A percentile compares a stretch with the other conserved stretches of the same genome.
Conservation (phyloP, 1,140 invertebrate genomes). For the Nomia melanderi region DNA sequence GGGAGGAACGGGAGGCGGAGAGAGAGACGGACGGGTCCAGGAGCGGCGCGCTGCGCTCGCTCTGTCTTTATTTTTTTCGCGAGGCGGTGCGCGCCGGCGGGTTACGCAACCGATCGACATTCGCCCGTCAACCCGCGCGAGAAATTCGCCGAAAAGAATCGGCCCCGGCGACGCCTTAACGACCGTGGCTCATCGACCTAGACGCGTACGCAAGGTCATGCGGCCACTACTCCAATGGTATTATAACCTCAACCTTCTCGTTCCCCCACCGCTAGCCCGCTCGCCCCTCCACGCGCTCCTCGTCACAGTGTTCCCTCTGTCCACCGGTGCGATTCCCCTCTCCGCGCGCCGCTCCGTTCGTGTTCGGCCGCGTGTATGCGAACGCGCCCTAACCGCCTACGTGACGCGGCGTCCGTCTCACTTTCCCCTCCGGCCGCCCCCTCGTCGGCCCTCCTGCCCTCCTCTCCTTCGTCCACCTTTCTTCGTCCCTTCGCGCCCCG, state of each 20-base stretch:
- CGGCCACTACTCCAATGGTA: constrained; percentile 68
- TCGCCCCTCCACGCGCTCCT: constrained; percentile 25
- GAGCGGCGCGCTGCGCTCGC: too few relatives aligned
- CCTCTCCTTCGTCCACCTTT: neutral
- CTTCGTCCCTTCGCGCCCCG: constrained; percentile 11
- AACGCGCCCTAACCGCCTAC: constrained; percentile 48
- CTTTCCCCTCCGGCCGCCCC: neutral
- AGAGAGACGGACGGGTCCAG: too few relatives aligned
- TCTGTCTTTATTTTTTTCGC: too few relatives aligned
- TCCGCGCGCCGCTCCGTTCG: neutral
- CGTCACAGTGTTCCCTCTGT: constrained; percentile 32
- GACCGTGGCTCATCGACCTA: constrained; percentile 67
- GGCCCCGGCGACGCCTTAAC: constrained; percentile 43
- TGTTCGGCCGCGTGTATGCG: constrained; percentile 20
- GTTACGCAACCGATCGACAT: constrained; percentile 43
- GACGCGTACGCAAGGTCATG: constrained; percentile 66
- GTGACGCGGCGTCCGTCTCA: constrained; percentile 21
- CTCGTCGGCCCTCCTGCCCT: neutral
- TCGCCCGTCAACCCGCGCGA: constrained; percentile 7
- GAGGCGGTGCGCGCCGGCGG: too few relatives aligned
- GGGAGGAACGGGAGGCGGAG: too few relatives aligned
- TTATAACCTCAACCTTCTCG: constrained; percentile 65
- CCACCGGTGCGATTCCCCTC: constrained; percentile 19
- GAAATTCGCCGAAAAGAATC: constrained; percentile 53
- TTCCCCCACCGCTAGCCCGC: constrained; percentile 15